Evolutionary conservation across 2,888 invertebrate species (phyloP).

Genomic region (Dasysyrphus tricinctus): DNA sequence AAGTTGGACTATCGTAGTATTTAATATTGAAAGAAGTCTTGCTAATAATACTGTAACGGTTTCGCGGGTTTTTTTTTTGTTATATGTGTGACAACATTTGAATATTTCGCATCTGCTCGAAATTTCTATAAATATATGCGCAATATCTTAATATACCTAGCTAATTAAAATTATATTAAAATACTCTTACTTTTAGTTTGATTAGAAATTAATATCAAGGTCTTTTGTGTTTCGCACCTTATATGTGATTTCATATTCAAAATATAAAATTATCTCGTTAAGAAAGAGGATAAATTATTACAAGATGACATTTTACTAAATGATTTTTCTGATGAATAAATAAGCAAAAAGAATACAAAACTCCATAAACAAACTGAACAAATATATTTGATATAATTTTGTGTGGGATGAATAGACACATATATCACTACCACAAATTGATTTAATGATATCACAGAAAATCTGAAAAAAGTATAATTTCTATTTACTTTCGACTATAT

Average conservation of each 20-base stretch:
- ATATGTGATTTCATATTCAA: not conserved
- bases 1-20: not conserved
- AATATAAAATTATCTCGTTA: not conserved
- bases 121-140: not conserved
- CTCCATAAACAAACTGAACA: not conserved
- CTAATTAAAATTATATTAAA: not conserved
- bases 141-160: not conserved
- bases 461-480: not conserved
- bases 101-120: not conserved
- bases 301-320: not conserved
- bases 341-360: not conserved
- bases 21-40: not conserved
- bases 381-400: not conserved
- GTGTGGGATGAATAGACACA: not conserved
- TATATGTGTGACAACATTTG: not conserved
- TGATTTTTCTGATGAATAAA: not conserved
- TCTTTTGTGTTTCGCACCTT: not conserved
- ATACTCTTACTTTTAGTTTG: constrained; percentile 20
- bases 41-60: not conserved
- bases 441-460: not conserved
- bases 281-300: not conserved
- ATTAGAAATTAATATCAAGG: constrained; percentile 18
- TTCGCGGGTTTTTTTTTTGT: constrained; percentile 1
- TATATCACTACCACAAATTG: not conserved
- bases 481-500: not conserved